phyloP scores from a whole-genome alignment of 2,888 invertebrate species.

The Xestia rhomboidea region DNA sequence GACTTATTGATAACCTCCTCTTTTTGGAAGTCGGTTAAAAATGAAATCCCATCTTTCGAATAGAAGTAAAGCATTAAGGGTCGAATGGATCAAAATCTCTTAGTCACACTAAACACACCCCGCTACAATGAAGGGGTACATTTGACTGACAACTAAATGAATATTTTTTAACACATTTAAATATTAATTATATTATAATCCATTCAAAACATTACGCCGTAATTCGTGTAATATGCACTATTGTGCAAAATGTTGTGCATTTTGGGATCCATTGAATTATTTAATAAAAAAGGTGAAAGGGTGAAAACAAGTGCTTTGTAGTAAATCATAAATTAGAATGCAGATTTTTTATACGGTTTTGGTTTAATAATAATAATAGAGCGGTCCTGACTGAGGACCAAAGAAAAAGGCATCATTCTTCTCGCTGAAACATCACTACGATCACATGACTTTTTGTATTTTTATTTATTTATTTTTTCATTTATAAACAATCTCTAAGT shows the following conservation, averaged over 20 bases:
- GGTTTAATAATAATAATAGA: not conserved
- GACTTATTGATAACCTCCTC: too few species aligned
- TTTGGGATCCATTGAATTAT: constrained; percentile 67
- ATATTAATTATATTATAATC: constrained; percentile 87
- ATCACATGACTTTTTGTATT: too few species aligned
- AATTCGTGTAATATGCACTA: constrained; percentile 72
- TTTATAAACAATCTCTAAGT: too few species aligned
- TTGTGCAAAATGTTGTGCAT: constrained; percentile 73
- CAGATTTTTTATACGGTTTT: not conserved
- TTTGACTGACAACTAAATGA: constrained; percentile 87
- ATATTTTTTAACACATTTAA: constrained; percentile 83
- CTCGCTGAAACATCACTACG: too few species aligned
- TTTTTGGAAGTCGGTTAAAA: too few species aligned
- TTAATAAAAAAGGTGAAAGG: constrained; percentile 57
- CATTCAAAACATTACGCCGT: constrained; percentile 70
- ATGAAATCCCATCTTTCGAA: not conserved
- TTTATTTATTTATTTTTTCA: too few species aligned
- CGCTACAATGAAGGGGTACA: constrained; percentile 65
- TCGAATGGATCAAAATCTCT: constrained; percentile 68
- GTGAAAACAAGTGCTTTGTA: constrained; percentile 52
- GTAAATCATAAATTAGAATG: constrained; percentile 25
- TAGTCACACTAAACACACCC: constrained; percentile 52
- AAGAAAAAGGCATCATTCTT: too few species aligned
- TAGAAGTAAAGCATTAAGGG: not conserved
- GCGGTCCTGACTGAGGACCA: not conserved